Evolutionary conservation across 2,113 vertebrate genomes (phyloP).

Genomic region (Marcusenius ussheri): DNA sequence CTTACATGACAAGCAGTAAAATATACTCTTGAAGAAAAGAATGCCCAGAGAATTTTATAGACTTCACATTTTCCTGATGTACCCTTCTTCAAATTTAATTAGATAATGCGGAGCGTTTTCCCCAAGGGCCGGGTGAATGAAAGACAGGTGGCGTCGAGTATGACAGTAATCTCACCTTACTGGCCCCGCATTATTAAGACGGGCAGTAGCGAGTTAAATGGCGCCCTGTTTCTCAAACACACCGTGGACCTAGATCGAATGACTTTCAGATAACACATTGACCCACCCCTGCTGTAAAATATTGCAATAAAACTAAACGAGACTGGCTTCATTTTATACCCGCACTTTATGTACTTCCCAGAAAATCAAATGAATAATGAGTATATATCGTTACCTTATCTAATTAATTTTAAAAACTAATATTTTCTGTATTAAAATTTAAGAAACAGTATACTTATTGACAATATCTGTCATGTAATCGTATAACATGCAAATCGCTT

Average conservation of each 20-base stretch:
- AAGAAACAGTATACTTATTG: neutral
- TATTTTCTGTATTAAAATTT: neutral
- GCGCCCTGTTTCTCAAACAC: neutral
- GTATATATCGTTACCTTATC: neutral
- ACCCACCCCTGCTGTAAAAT: neutral
- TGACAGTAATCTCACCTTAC: neutral
- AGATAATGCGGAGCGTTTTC: neutral
- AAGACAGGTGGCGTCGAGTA: neutral
- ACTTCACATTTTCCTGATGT: neutral
- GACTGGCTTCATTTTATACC: neutral
- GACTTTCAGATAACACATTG: neutral
- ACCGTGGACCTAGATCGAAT: neutral
- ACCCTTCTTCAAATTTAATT: neutral
- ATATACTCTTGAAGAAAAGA: constrained; percentile 1
- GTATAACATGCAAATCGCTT: constrained; percentile 31
- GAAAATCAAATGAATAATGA: constrained; percentile 1
- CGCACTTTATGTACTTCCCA: neutral
- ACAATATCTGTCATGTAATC: neutral
- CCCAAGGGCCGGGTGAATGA: neutral
- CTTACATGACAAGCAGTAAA: neutral
- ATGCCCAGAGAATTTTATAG: neutral
- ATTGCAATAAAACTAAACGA: constrained; percentile 2
- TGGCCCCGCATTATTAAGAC: neutral
- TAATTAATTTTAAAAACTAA: neutral
- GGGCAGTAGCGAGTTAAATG: neutral